Evolutionary conservation across 1,140 invertebrate genomes (phyloP).

Genomic region (Drosophila trapezifrons): DNA sequence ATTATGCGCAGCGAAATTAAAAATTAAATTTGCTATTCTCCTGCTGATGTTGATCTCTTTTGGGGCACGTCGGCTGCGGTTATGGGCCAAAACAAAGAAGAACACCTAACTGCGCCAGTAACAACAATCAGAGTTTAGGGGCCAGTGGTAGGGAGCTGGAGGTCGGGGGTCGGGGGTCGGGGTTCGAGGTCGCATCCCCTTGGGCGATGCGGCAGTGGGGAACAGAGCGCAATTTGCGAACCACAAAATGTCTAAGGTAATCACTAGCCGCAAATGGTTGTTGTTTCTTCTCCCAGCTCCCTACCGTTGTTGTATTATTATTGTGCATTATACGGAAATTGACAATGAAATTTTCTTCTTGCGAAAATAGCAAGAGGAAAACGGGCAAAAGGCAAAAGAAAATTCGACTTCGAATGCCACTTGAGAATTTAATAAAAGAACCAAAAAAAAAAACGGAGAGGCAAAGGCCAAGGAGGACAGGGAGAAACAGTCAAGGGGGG

Average conservation of each 20-base stretch:
- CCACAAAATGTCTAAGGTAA: slow-evolving; percentile 79
- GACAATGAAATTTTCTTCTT: slow-evolving; percentile 72
- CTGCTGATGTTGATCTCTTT: slow-evolving; percentile 64
- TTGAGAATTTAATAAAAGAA: slow-evolving; percentile 79
- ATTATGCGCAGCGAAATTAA: slow-evolving; percentile 76
- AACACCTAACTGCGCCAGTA: slow-evolving; percentile 32
- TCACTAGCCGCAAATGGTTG: slow-evolving; percentile 79
- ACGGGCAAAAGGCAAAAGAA: slow-evolving; percentile 40
- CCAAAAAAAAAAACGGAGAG: slow-evolving; percentile 39
- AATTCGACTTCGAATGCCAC: slow-evolving; percentile 73
- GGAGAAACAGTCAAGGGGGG: slow-evolving; percentile 30
- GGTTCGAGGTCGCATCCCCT: slow-evolving; percentile 48
- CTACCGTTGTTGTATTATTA: slow-evolving; percentile 63
- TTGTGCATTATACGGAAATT: slow-evolving; percentile 81
- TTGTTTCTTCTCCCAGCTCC: slow-evolving; percentile 47
- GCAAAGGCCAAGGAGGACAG: slow-evolving; percentile 6
- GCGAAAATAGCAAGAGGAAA: slow-evolving; percentile 63
- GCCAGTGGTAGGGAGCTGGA: background rate
- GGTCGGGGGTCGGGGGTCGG: background rate
- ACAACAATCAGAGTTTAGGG: slow-evolving; percentile 33
- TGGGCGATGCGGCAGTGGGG: slow-evolving; percentile 57
- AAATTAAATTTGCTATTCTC: slow-evolving; percentile 67
- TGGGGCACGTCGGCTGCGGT: slow-evolving; percentile 22
- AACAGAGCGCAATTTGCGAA: slow-evolving; percentile 71
- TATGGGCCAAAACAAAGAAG: slow-evolving; percentile 37